Evolutionary conservation across 2,888 invertebrate genomes (phyloP).

Genomic region (Actias luna): DNA sequence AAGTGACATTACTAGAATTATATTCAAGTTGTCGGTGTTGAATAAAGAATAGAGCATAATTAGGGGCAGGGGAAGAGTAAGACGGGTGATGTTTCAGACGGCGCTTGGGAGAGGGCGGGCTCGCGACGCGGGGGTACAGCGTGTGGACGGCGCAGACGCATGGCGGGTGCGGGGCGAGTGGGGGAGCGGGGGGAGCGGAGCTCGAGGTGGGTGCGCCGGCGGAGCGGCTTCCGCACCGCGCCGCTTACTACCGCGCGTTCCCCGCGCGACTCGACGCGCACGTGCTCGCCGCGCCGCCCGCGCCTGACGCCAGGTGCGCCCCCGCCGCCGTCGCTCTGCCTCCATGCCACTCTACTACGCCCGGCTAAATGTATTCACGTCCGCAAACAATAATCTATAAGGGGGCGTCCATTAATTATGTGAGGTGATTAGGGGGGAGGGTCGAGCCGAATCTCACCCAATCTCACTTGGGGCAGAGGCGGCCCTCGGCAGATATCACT

Average conservation of each 20-base stretch:
- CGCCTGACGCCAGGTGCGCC: constrained; percentile 69
- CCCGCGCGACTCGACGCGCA: constrained; percentile 91
- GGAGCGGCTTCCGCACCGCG: constrained; percentile 88
- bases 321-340: constrained; percentile 15
- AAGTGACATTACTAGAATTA: no score
- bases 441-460: no score
- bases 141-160: constrained; percentile 74
- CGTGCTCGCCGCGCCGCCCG: constrained; percentile 67
- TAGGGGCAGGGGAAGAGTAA: constrained; percentile 13
- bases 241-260: constrained; percentile 90
- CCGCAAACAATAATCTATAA: constrained; percentile 5
- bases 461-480: no score
- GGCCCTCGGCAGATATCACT: no score
- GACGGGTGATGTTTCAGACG: constrained; percentile 56
- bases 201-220: constrained; percentile 91
- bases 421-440: no score
- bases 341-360: constrained; percentile 17
- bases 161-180: constrained; percentile 73
- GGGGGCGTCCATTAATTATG: no score
- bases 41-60: neutral
- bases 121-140: constrained; percentile 68
- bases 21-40: no score
- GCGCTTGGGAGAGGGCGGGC: constrained; percentile 68
- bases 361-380: constrained; percentile 11
- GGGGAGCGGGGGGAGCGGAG: constrained; percentile 82